A percentile compares a stretch with the other conserved stretches of the same genome.
Conservation (phyloP, 2,797 vertebrate genomes). For the Moxostoma hubbsi region DNA sequence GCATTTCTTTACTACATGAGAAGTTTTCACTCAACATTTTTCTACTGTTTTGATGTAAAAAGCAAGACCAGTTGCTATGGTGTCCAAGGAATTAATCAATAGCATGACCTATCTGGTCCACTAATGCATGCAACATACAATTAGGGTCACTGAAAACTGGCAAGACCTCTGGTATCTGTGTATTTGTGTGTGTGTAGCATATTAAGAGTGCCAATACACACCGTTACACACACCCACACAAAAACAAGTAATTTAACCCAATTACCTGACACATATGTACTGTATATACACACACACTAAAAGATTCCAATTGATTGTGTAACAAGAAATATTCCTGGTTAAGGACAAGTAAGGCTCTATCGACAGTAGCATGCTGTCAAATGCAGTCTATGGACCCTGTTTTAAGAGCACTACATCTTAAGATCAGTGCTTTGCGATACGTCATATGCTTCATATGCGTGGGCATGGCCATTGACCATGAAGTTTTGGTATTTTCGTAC, state of each 20-base stretch:
- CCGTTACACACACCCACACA: not conserved
- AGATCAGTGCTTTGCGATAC: no score
- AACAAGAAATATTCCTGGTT: no score
- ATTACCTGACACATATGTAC: not conserved
- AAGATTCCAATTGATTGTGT: no score
- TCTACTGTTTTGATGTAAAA: slow-evolving; percentile 41
- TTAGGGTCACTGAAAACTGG: slow-evolving; percentile 40
- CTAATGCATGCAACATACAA: slow-evolving; percentile 28
- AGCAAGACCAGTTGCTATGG: slow-evolving; percentile 37
- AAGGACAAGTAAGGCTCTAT: no score
- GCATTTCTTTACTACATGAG: slow-evolving; percentile 6
- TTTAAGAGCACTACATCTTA: no score
- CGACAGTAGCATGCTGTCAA: no score
- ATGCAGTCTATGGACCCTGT: no score
- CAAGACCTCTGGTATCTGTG: not conserved
- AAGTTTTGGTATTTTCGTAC: no score
- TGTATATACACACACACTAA: no score
- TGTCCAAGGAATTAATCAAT: slow-evolving; percentile 14
- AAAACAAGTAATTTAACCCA: not conserved
- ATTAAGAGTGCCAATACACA: not conserved
- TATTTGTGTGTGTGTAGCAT: not conserved
- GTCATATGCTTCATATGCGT: no score
- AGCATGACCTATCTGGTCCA: slow-evolving; percentile 23
- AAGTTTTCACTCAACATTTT: not conserved
- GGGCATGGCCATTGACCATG: no score